Percentiles rank a stretch among this genome's conserved stretches.
Evolutionary conservation across 2,113 vertebrate genomes (phyloP).

Genomic region (Steatornis caripensis): DNA sequence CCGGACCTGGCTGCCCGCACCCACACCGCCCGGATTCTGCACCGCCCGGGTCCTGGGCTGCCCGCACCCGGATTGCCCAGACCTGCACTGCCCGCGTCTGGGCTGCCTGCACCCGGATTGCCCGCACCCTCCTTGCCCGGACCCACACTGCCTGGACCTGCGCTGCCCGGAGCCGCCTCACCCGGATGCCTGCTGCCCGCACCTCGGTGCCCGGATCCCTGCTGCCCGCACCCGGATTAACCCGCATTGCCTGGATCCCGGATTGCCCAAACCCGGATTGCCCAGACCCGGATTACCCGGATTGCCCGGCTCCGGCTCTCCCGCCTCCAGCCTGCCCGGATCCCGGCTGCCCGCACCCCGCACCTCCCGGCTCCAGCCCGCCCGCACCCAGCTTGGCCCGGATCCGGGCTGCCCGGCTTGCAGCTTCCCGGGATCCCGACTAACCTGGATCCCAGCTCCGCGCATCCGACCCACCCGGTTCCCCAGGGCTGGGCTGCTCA

Average conservation of each 20-base stretch:
- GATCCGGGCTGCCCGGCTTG: background rate
- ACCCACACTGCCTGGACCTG: no score
- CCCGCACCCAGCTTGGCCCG: background rate
- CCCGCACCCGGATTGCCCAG: background rate
- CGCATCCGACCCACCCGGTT: background rate
- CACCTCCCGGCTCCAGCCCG: constrained; percentile 4
- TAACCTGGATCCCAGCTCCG: background rate
- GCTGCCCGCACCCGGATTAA: background rate
- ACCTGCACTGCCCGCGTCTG: background rate
- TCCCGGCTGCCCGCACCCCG: background rate
- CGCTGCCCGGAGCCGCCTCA: background rate
- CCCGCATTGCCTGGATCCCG: background rate
- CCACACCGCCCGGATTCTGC: background rate
- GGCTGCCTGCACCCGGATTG: background rate
- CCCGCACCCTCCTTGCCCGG: background rate
- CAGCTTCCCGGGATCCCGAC: background rate
- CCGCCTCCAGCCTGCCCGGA: background rate
- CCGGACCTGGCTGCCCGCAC: background rate
- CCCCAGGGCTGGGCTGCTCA: background rate
- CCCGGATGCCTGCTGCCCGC: background rate
- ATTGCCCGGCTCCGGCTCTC: background rate
- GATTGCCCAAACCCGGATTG: background rate
- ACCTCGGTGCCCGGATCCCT: background rate
- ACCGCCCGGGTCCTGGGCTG: background rate
- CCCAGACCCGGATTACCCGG: background rate